These are phyloP conservation scores for Boloria euphrosyne DNA, from an alignment of 2,888 invertebrate species.

Conservation along the genomic window DNA sequence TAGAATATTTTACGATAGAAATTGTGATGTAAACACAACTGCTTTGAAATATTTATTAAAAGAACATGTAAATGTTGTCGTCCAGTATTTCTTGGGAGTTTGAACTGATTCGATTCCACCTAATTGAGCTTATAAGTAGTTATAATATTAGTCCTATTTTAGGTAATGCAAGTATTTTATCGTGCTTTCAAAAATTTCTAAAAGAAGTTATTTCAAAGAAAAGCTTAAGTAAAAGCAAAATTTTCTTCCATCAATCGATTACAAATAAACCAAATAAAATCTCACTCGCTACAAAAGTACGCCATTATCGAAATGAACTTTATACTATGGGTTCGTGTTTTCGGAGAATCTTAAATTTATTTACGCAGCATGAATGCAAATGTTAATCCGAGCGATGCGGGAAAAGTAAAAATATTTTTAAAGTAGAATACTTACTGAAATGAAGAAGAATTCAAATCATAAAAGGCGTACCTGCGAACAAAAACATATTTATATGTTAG, in stretches of 20 bases:
- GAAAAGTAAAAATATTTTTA: constrained; percentile 28
- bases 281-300: constrained; percentile 4
- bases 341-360: constrained; percentile 33
- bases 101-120: too few relatives aligned
- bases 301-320: constrained; percentile 30
- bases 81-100: background rate
- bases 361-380: constrained; percentile 34
- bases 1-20: constrained; percentile 10
- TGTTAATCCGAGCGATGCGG: constrained; percentile 30
- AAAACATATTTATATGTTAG: constrained; percentile 50
- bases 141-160: too few relatives aligned
- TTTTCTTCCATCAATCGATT: constrained; percentile 4
- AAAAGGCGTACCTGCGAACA: constrained; percentile 49
- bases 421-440: constrained; percentile 44
- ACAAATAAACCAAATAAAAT: constrained; percentile 8
- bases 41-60: constrained; percentile 8
- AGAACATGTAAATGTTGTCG: background rate
- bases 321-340: constrained; percentile 20
- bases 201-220: too few relatives aligned
- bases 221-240: background rate
- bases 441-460: constrained; percentile 46
- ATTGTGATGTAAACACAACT: background rate
- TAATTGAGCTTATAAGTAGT: too few relatives aligned
- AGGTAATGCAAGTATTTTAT: too few relatives aligned
- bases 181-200: too few relatives aligned